Conservation (phyloP, 2,888 invertebrate genomes). For the Osedax fenrisi region DNA sequence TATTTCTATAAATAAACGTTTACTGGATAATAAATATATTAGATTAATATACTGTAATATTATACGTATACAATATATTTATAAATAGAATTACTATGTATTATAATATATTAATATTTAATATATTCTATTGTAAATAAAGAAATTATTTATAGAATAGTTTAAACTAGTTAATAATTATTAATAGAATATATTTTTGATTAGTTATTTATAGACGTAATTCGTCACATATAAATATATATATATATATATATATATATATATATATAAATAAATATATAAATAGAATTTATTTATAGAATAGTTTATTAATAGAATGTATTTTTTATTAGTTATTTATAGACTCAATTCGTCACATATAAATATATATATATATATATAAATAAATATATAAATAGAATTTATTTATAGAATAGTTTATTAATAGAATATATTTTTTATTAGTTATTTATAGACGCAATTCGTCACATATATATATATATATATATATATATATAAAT, state of each 20-base stretch:
- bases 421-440: conserved; percentile 1
- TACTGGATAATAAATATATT: no score
- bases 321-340: neutral
- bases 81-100: no score
- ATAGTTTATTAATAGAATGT: conserved; percentile 7
- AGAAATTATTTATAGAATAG: no score
- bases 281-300: neutral
- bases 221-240: neutral
- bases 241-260: conserved; percentile 12
- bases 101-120: no score
- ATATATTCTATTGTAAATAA: no score
- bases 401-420: neutral
- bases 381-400: neutral
- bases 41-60: no score
- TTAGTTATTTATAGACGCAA: neutral
- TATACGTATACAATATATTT: no score
- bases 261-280: neutral
- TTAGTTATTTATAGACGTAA: neutral
- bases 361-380: neutral
- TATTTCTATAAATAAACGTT: no score
- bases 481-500: neutral
- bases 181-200: neutral
- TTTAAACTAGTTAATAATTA: no score
- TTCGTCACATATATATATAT: neutral
- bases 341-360: no score